Base-by-base conservation (phyloP, 2,797 vertebrate species). In the Diceros bicornis region DNA sequence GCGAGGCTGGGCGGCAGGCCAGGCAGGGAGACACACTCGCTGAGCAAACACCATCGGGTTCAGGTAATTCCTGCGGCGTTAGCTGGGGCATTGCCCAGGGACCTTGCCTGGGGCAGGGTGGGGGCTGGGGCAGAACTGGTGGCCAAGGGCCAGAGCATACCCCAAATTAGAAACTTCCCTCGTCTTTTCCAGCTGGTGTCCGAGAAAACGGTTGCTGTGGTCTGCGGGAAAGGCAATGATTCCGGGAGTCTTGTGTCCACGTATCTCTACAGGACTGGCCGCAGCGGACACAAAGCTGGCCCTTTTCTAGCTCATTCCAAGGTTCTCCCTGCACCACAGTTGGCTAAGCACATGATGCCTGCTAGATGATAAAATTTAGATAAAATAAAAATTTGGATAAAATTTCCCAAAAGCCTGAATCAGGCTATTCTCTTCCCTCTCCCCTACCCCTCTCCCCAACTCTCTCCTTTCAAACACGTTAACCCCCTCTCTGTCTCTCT, bases 181-280 rank as follows among this genome's bases (percentile, higher is more conserved):
- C 66, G 27, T 25, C 92, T 86, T 72, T 55, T 3, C 87, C 27
- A 59, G n/a, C 75, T 50, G 91, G 81, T n/a, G 13, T 29, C 1
- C 0, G 57, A 94, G 79, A 8, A 47, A 47, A 7, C 0, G 0
- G 0, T 0, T 57, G 89, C 92, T 21, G 88, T 69, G 91, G 87
- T 95, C 97, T 94, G 85, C 7, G 0, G 0, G 20, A 59, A 92
- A 86, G 87, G 69, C 21, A 0, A 17, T 0, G 50, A 5, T 7
- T 5, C 7, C 0, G 0, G 2, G 29, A 44, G n/a, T 14, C 1
- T 10, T 3, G 34, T 0, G 72, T 32, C 29, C 17, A 5, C 66
- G 12, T 4, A 21, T 41, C n/a, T n/a, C 41, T 21, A 2, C 34
- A 3, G 44, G 1, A 8, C 59, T 37, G 50, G 72, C 55, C 0